Conservation (phyloP, 2,797 vertebrate species). For the Parauchenoglanis ngamensis region DNA sequence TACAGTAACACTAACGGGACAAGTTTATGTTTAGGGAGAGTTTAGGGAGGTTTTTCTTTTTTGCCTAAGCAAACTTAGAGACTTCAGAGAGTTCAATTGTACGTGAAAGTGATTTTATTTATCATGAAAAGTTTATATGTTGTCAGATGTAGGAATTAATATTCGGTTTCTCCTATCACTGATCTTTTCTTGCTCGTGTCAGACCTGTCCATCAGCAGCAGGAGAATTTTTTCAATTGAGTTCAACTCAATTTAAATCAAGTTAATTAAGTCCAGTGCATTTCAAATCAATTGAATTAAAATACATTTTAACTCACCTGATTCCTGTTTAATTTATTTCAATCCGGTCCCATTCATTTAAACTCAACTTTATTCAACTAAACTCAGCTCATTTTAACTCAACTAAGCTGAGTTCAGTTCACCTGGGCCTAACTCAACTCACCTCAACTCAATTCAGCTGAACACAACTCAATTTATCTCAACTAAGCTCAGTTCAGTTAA, state of each 20-base stretch:
- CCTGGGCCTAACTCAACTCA: too few relatives aligned
- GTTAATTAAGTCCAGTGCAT: neutral
- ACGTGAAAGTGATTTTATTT: neutral
- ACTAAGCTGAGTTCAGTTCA: neutral
- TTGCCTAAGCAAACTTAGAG: too few relatives aligned
- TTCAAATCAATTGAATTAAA: neutral
- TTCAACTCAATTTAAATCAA: neutral
- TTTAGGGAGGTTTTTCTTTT: neutral
- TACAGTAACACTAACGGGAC: neutral
- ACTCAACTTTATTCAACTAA: neutral
- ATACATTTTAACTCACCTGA: neutral
- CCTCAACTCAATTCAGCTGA: neutral
- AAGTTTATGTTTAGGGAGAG: neutral
- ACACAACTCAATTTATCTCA: neutral
- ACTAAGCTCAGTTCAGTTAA: neutral
- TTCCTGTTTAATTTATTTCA: neutral
- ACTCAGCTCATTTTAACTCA: neutral
- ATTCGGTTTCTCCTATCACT: neutral
- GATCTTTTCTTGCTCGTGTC: neutral
- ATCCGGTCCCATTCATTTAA: neutral
- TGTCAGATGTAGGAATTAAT: neutral
- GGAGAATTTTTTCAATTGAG: neutral
- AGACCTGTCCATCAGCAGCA: neutral
- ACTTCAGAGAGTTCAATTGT: neutral
- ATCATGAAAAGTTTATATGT: neutral